Percentiles rank a stretch among this genome's conserved stretches.
Conservation (phyloP, 2,113 vertebrate species). For the Nothocercus nigrocapillus region DNA sequence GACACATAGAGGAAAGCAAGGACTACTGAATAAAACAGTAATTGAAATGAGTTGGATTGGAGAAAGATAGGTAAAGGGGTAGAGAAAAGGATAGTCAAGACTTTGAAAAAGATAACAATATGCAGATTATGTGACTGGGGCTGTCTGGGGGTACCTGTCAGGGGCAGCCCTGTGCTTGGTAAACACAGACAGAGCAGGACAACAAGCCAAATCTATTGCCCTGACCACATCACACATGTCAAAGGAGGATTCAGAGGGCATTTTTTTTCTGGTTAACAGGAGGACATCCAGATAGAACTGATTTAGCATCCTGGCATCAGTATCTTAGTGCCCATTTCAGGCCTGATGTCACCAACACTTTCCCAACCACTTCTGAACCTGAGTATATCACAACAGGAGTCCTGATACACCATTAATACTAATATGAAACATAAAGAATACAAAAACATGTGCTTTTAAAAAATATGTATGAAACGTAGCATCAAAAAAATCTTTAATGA, state of each 20-base stretch:
- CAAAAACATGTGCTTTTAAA: neutral
- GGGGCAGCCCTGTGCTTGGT: neutral
- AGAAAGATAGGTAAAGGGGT: neutral
- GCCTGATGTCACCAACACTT: neutral
- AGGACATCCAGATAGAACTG: neutral
- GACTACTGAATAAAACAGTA: neutral
- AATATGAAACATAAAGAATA: neutral
- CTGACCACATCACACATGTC: neutral
- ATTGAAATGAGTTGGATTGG: neutral
- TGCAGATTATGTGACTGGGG: neutral
- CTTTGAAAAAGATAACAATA: neutral
- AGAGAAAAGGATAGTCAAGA: neutral
- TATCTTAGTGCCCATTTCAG: neutral
- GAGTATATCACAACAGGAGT: neutral
- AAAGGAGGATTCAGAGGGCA: neutral
- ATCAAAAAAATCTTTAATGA: neutral
- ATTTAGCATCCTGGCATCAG: neutral
- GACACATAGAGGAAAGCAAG: neutral
- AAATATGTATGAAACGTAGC: neutral
- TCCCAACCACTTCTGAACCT: neutral
- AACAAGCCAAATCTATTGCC: neutral
- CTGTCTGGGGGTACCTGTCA: neutral
- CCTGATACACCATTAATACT: neutral
- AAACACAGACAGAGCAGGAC: neutral
- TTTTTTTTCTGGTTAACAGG: neutral